A percentile compares a stretch with the other conserved stretches of the same genome.
phyloP scores from a whole-genome alignment of 2,797 vertebrate species.

The Cheirogaleus major region DNA sequence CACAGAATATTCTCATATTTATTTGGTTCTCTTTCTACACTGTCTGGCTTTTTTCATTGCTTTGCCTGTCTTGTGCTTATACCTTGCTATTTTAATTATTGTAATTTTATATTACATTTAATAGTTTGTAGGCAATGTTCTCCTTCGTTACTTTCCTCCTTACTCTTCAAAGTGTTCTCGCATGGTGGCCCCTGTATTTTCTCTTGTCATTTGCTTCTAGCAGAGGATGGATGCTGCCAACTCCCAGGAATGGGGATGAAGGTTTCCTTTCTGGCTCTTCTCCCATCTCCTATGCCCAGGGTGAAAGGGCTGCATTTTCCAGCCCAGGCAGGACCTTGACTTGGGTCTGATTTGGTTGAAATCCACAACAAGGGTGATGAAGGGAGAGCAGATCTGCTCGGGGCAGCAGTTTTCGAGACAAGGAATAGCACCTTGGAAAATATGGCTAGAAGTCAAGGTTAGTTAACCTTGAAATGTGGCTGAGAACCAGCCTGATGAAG shows the following conservation, averaged over 20 bases:
- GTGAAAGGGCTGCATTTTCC: background rate
- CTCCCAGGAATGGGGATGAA: background rate
- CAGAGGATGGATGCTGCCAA: background rate
- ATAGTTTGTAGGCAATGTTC: background rate
- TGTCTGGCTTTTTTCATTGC: background rate
- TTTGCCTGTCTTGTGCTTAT: background rate
- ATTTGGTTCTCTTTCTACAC: background rate
- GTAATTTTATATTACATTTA: background rate
- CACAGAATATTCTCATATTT: background rate
- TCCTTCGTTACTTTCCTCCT: background rate
- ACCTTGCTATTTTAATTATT: background rate
- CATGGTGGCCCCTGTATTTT: background rate
- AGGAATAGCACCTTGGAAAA: background rate
- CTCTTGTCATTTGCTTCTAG: background rate
- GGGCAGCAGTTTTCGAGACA: background rate
- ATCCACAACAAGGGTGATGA: background rate
- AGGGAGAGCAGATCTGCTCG: background rate
- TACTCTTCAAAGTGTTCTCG: background rate
- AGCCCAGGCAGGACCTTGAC: background rate
- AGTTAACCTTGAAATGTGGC: background rate
- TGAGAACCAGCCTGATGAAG: background rate
- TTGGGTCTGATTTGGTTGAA: background rate
- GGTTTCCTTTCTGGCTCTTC: background rate
- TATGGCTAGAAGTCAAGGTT: background rate
- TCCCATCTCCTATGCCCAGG: accelerated